phyloP scores from a whole-genome alignment of 1,140 invertebrate species.

The Penaeus japonicus region DNA sequence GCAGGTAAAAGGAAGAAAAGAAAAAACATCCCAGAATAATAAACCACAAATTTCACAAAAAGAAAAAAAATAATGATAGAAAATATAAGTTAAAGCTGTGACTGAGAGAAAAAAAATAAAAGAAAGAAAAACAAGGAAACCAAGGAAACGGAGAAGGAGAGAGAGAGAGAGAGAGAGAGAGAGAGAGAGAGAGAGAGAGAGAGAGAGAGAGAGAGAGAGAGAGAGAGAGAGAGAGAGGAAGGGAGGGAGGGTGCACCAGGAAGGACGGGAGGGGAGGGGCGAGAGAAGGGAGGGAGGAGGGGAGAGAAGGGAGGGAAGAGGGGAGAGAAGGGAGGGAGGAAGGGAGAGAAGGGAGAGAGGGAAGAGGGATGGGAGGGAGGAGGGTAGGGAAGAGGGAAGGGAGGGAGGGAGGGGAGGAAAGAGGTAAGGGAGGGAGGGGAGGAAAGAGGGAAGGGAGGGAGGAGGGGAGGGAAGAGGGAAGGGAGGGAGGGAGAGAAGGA shows the following conservation, averaged over 20 bases:
- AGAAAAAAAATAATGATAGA: not conserved
- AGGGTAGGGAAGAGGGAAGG: not conserved
- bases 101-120: not conserved
- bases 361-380: too few species aligned
- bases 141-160: not conserved
- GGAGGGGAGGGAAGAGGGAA: not conserved
- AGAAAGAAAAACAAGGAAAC: not conserved
- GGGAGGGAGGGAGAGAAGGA: not conserved
- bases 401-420: not conserved
- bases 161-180: not conserved
- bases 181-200: not conserved
- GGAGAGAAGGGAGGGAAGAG: not conserved
- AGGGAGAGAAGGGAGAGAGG: too few species aligned
- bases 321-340: not conserved
- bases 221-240: not conserved
- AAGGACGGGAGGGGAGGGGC: not conserved
- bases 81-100: not conserved
- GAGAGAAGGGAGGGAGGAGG: not conserved
- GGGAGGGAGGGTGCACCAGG: not conserved
- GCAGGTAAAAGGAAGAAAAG: too few species aligned
- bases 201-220: not conserved
- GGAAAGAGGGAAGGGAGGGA: not conserved
- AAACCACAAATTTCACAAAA: not conserved
- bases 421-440: constrained; percentile 3
- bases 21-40: not conserved